These are phyloP conservation scores for Melanaphis sacchari DNA, from an alignment of 1,140 invertebrate species.

Conservation along the genomic window DNA sequence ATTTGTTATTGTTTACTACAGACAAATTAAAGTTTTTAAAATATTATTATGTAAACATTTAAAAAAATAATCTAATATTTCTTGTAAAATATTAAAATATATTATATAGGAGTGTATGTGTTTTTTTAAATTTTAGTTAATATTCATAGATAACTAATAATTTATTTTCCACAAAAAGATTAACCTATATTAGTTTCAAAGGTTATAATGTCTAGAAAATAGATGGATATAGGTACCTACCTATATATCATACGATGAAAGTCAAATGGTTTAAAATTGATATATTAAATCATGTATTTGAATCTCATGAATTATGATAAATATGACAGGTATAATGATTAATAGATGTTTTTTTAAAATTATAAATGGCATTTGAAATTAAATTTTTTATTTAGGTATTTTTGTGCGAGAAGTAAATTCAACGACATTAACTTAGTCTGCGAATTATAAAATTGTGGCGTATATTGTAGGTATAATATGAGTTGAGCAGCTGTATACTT, in stretches of 20 bases:
- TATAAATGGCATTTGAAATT: background rate
- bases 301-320: slow-evolving; percentile 9
- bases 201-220: no score
- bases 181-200: no score
- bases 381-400: background rate
- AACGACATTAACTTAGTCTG: background rate
- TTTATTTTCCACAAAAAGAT: no score
- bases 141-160: background rate
- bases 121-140: slow-evolving; percentile 1
- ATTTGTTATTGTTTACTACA: background rate
- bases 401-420: background rate
- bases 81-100: slow-evolving; percentile 6
- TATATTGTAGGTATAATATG: background rate
- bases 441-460: background rate
- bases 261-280: background rate
- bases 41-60: background rate
- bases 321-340: background rate
- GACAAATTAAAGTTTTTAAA: slow-evolving; percentile 7
- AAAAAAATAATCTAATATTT: background rate
- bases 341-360: background rate
- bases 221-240: no score
- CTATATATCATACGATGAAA: background rate
- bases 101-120: background rate
- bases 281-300: background rate
- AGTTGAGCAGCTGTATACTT: background rate